Evolutionary conservation across 92 coral and sea anemone genomes (phyloP).

Genomic region (Zoanthus sociatus): DNA sequence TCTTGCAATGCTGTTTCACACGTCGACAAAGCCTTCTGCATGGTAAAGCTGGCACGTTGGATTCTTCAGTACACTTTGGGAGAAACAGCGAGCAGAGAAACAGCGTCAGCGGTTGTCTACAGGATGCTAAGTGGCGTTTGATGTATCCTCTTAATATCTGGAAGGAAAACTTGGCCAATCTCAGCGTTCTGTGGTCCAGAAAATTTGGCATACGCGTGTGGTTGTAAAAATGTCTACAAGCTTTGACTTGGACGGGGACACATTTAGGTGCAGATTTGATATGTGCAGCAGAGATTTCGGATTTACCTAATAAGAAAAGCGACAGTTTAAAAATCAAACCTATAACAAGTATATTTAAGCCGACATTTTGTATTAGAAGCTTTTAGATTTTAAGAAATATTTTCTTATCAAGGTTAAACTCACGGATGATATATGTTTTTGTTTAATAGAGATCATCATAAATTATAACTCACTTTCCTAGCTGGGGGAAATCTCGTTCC

Average conservation of each 20-base stretch:
- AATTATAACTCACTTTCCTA: too few species aligned
- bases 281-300: not conserved
- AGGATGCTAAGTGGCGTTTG: not conserved
- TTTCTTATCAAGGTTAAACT: too few species aligned
- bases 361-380: too few species aligned
- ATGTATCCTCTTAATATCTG: not conserved
- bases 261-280: not conserved
- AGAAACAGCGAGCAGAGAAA: conserved; percentile 16
- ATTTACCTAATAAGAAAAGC: not conserved
- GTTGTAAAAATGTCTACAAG: conserved; percentile 11
- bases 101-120: conserved; percentile 1
- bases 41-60: not conserved
- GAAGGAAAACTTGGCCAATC: not conserved
- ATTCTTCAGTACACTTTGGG: conserved; percentile 16
- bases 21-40: conserved; percentile 37
- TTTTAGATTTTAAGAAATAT: too few species aligned
- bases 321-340: not conserved
- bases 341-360: not conserved
- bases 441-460: too few species aligned
- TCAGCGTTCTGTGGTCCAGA: conserved; percentile 10
- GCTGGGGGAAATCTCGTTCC: too few species aligned
- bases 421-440: too few species aligned
- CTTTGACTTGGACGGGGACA: not conserved
- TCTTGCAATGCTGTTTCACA: conserved; percentile 15
- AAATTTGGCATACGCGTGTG: conserved; percentile 33